Percentiles rank a stretch among this genome's conserved stretches.
phyloP scores from a whole-genome alignment of 2,888 invertebrate genomes.

The Cephus spinipes region DNA sequence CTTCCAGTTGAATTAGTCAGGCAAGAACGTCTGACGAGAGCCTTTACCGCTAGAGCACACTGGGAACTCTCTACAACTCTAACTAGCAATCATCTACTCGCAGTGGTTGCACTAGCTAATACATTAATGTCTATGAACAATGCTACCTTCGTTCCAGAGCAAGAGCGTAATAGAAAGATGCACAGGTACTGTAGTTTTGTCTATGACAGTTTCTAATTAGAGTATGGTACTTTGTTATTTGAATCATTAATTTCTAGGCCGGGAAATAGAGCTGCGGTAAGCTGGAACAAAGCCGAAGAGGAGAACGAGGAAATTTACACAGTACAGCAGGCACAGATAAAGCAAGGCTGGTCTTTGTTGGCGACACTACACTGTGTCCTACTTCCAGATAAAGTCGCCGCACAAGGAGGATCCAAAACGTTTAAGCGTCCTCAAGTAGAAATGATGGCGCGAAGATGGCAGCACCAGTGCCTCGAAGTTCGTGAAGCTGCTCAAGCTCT shows the following conservation, averaged over 20 bases:
- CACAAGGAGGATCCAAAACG: conserved; percentile 75
- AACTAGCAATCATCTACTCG: conserved; percentile 95
- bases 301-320: conserved; percentile 86
- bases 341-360: conserved; percentile 96
- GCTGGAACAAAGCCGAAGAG: conserved; percentile 81
- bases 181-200: conserved; percentile 70
- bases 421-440: conserved; percentile 98
- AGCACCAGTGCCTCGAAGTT: conserved; percentile 97
- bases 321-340: conserved; percentile 91
- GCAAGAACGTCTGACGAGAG: conserved; percentile 82
- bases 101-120: conserved; percentile 94
- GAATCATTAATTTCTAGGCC: conserved; percentile 65
- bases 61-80: conserved; percentile 97
- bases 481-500: conserved; percentile 95
- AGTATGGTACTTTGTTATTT: conserved; percentile 9
- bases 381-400: conserved; percentile 90
- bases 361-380: conserved; percentile 97
- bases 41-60: conserved; percentile 89
- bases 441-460: conserved; percentile 97
- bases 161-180: conserved; percentile 82
- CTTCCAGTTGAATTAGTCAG: conserved; percentile 79
- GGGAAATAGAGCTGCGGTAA: conserved; percentile 73
- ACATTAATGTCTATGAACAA: conserved; percentile 98
- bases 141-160: conserved; percentile 91
- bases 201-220: not conserved